Percentiles rank a stretch among this genome's conserved stretches.
phyloP scores from a whole-genome alignment of 37 sponge, comb jelly and placozoan genomes.

The Agelas oroides region DNA sequence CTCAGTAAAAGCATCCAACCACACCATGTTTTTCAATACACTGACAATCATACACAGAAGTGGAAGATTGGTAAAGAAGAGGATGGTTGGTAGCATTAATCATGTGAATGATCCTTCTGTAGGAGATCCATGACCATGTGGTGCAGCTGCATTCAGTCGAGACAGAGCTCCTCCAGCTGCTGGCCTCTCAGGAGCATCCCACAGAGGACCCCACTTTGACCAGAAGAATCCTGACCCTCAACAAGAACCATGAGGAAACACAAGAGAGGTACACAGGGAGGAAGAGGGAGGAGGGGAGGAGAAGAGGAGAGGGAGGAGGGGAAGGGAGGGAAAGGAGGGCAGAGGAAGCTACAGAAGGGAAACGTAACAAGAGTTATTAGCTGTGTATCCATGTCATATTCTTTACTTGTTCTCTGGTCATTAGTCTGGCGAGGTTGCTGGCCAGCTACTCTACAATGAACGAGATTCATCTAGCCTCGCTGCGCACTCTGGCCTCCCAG shows the following conservation, averaged over 20 bases:
- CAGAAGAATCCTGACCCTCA: conserved; percentile 51
- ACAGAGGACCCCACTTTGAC: conserved; percentile 38
- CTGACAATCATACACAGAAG: too few species aligned
- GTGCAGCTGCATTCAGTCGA: conserved; percentile 32
- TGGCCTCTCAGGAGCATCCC: conserved; percentile 23
- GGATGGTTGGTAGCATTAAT: too few species aligned
- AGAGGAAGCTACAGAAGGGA: too few species aligned
- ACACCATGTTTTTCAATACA: too few species aligned
- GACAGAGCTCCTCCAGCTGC: conserved; percentile 49
- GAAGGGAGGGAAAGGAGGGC: too few species aligned
- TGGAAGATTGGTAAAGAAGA: too few species aligned
- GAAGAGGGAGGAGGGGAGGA: too few species aligned
- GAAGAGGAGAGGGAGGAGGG: too few species aligned
- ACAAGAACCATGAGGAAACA: conserved; percentile 51
- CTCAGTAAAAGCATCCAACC: too few species aligned
- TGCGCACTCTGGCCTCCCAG: conserved; percentile 47
- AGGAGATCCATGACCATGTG: conserved; percentile 57
- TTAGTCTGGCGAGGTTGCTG: conserved; percentile 12
- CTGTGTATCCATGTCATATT: too few species aligned
- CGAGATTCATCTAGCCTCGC: conserved; percentile 26
- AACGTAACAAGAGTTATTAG: too few species aligned
- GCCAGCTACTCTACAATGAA: conserved; percentile 12
- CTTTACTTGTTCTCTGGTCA: not conserved
- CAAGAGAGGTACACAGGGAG: conserved; percentile 40
- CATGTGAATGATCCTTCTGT: not conserved